A percentile compares a stretch with the other conserved stretches of the same genome.
These are phyloP conservation scores for Drosophila parthenogenetica DNA, from an alignment of 2,888 invertebrate genomes.

Conservation along the genomic window DNA sequence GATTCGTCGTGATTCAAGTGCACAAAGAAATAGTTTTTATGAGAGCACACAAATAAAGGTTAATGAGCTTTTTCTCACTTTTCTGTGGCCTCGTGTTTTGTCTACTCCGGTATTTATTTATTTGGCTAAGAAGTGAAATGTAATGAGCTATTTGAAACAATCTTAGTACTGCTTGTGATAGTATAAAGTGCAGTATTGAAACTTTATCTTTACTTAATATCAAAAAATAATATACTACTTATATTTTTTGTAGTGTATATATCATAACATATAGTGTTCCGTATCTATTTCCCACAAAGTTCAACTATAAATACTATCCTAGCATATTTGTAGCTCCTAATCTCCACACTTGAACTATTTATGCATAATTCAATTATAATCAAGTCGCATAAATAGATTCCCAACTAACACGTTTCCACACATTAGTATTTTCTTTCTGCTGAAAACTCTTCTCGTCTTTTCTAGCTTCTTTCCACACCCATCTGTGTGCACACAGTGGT, in stretches of 20 bases:
- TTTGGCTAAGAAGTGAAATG: conserved; percentile 18
- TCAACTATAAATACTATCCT: neutral
- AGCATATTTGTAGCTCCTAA: neutral
- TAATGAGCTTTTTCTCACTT: conserved; percentile 69
- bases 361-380: conserved; percentile 33
- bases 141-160: conserved; percentile 35
- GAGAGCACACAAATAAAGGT: conserved; percentile 69
- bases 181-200: no score
- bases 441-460: conserved; percentile 11
- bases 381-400: conserved; percentile 27
- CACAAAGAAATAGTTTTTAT: conserved; percentile 44
- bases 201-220: no score
- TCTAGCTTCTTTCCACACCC: conserved; percentile 3
- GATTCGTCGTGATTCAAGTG: conserved; percentile 49
- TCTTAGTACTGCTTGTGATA: no score
- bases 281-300: no score
- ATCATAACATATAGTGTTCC: no score
- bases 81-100: conserved; percentile 4
- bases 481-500: neutral
- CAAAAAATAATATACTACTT: no score
- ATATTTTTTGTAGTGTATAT: no score
- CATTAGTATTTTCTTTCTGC: conserved; percentile 49
- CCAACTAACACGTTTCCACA: conserved; percentile 6
- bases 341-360: neutral
- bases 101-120: conserved; percentile 7